Evolutionary conservation across 2,888 invertebrate species (phyloP), one percentile per base, ranked within the genome.

Genomic region (Ormyrus thymus): DNA sequence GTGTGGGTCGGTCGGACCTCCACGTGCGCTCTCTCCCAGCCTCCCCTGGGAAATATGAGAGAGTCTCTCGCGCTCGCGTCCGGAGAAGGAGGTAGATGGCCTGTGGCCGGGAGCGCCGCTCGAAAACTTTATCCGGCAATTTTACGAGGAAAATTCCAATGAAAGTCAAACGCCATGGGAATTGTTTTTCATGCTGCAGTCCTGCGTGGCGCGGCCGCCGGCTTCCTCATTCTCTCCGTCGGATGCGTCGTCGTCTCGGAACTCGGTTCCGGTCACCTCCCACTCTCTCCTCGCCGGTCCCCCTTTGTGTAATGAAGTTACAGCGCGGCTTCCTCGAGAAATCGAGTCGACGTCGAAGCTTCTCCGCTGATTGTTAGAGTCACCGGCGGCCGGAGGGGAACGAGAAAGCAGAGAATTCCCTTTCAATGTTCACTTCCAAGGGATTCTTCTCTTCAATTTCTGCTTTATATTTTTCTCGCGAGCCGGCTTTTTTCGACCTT

Each of bases 31-130:
- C 68, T 78, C 59, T 79, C 58, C 68, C 51, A 3, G 51, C 5
- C 73, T 82, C 88, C 83, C 87, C 50, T 74, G 89, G 88, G 89
- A 89, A 89, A 89, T 88, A 89, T 88, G 86, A 87, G 84, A 82
- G 78, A 86, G 86, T 86, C 85, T 83, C 81, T 82, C 82, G 84
- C 80, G 29, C 29, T 29, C 29, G 83, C 82, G 83, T 86, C 85
- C 83, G 81, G 84, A 53, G 53, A 46, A 69, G 48, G 7, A 58
- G 58, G 48, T 15, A 84, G 85, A 83, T 82, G 81, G 51, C 15
- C 8, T 64, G 51, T 48, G 65, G 64, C 50, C 51, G 45, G 15
- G 45, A 59, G 56, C 50, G 62, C 66, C 70, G 81, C 84, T 83
- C 82, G 84, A 85, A 87, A 88, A 86, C 87, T 87, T 86, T 85